These are phyloP conservation scores for Otolemur crassicaudatus DNA, from an alignment of 2,797 vertebrate genomes.

Conservation along the genomic window DNA sequence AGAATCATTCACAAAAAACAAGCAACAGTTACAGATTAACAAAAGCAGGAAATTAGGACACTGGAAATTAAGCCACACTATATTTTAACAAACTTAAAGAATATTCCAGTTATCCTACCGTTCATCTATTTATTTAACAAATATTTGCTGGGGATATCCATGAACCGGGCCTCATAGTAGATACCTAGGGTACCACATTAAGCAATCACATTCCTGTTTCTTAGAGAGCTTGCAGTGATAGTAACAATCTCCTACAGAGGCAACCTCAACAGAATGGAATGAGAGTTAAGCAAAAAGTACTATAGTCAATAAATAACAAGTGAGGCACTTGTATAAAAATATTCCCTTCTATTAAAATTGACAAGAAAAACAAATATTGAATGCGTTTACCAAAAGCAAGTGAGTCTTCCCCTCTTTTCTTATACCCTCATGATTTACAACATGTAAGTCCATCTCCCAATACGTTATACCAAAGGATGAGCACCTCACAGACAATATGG, in stretches of 20 bases:
- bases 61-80: not conserved
- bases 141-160: not conserved
- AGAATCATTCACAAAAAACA: constrained; percentile 12
- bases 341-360: constrained; percentile 19
- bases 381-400: not conserved
- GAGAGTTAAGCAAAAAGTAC: constrained; percentile 22
- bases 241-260: not conserved
- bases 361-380: constrained; percentile 30
- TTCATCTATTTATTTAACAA: not conserved
- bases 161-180: not conserved
- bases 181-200: not conserved
- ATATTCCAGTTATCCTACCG: not conserved
- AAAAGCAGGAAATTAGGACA: not conserved
- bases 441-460: not conserved
- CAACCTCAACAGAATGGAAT: constrained; percentile 22
- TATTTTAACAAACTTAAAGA: constrained; percentile 20
- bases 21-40: not conserved
- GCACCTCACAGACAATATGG: not conserved
- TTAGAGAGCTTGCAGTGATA: not conserved
- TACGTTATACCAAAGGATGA: not conserved
- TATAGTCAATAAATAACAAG: constrained; percentile 22
- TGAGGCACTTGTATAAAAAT: constrained; percentile 22
- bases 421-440: not conserved
- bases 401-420: not conserved
- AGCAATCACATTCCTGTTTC: not conserved